phyloP scores from a whole-genome alignment of 2,113 vertebrate species.

The Cairina moschata region DNA sequence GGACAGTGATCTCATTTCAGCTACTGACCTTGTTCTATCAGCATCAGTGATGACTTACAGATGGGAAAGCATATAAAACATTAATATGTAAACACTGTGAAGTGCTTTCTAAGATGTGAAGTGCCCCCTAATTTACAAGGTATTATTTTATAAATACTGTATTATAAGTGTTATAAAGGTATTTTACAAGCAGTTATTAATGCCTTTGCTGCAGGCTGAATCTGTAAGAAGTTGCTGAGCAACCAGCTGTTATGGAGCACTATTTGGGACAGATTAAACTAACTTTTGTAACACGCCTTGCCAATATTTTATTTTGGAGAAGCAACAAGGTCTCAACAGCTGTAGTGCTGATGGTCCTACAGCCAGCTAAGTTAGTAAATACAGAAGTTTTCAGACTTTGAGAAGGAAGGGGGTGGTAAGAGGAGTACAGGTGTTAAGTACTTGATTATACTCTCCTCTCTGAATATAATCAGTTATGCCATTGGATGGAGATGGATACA shows the following conservation, averaged over 20 bases:
- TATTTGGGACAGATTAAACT: background rate
- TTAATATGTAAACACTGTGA: background rate
- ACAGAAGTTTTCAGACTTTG: background rate
- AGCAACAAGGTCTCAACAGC: background rate
- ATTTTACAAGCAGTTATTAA: background rate
- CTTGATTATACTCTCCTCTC: background rate
- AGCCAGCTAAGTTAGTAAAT: background rate
- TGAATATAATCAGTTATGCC: background rate
- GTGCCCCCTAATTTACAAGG: background rate
- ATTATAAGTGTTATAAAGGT: background rate
- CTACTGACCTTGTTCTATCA: background rate
- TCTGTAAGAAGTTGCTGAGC: background rate
- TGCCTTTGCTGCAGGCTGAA: background rate
- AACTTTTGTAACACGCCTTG: background rate
- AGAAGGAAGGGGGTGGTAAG: background rate
- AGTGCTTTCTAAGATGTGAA: slow-evolving; percentile 30
- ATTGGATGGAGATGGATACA: background rate
- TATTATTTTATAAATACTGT: background rate
- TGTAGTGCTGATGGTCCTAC: background rate
- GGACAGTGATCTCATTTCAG: background rate
- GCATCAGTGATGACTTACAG: background rate
- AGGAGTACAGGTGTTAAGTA: background rate
- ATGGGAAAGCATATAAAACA: background rate
- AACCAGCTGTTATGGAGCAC: background rate
- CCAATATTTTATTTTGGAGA: background rate